Percentiles rank a stretch among this genome's conserved stretches.
Evolutionary conservation across 2,888 invertebrate genomes (phyloP).

Genomic region (Euphydryas editha): DNA sequence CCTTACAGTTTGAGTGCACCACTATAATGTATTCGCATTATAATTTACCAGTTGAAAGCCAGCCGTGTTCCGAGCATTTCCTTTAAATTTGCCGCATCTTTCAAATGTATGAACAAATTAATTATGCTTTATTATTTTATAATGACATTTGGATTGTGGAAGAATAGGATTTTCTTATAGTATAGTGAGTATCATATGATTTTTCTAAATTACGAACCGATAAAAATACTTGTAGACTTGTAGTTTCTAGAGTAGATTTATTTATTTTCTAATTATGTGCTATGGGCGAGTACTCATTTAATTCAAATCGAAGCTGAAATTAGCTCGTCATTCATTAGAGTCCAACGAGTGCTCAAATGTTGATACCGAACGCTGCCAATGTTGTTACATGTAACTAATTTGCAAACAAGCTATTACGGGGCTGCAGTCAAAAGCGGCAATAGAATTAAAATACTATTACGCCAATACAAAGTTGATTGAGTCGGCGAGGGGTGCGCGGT

Average conservation of each 20-base stretch:
- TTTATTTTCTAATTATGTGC: slow-evolving; percentile 7
- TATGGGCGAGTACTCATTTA: slow-evolving; percentile 39
- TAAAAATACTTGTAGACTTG: neutral
- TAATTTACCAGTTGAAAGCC: slow-evolving; percentile 44
- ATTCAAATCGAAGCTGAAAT: slow-evolving; percentile 41
- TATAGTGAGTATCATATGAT: neutral
- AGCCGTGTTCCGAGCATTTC: slow-evolving; percentile 40
- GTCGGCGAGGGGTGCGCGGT: slow-evolving; percentile 48
- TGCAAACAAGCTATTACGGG: slow-evolving; percentile 71
- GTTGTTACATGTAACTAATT: slow-evolving; percentile 64
- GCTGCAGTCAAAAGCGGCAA: slow-evolving; percentile 75
- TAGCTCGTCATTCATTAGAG: slow-evolving; percentile 37
- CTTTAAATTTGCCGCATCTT: slow-evolving; percentile 41
- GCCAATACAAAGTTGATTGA: slow-evolving; percentile 80
- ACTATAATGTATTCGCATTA: slow-evolving; percentile 41
- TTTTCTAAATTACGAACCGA: neutral
- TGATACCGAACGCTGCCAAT: slow-evolving; percentile 45
- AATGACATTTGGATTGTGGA: no score
- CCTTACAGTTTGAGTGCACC: slow-evolving; percentile 31
- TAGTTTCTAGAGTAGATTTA: neutral
- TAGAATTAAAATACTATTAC: slow-evolving; percentile 82
- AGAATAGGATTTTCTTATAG: neutral
- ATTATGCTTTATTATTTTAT: neutral
- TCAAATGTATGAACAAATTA: slow-evolving; percentile 33
- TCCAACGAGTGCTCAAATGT: slow-evolving; percentile 29